Evolutionary conservation across 2,888 invertebrate genomes (phyloP).

Genomic region (Dioctria linearis): DNA sequence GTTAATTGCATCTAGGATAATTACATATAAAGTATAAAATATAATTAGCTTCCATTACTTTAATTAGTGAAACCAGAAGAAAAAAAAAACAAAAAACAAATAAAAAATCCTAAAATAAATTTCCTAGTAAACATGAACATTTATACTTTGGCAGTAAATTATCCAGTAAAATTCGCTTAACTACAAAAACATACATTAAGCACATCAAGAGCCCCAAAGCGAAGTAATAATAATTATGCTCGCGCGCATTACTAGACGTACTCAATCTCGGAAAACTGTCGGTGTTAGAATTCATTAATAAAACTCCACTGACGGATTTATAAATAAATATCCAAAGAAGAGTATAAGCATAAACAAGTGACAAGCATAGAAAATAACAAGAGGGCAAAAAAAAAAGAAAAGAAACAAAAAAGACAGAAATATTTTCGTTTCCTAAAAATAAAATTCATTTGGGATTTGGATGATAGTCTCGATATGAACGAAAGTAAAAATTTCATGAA

Average conservation of each 20-base stretch:
- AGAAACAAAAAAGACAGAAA: neutral
- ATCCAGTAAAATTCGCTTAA: slow-evolving; percentile 23
- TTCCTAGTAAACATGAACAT: slow-evolving; percentile 19
- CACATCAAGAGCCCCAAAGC: slow-evolving; percentile 2
- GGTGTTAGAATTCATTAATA: slow-evolving; percentile 36
- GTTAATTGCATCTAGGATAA: too few species aligned
- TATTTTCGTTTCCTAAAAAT: slow-evolving; percentile 39
- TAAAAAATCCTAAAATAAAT: neutral
- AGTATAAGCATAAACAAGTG: slow-evolving; percentile 27
- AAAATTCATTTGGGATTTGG: slow-evolving; percentile 1
- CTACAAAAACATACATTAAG: neutral
- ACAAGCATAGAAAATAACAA: slow-evolving; percentile 32
- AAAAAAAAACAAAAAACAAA: neutral
- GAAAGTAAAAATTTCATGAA: slow-evolving; percentile 19
- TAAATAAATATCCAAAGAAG: slow-evolving; percentile 37
- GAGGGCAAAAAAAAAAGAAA: too few species aligned
- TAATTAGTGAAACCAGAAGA: slow-evolving; percentile 1
- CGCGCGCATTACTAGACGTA: slow-evolving; percentile 16
- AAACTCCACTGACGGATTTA: slow-evolving; percentile 41
- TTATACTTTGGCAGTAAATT: slow-evolving; percentile 4
- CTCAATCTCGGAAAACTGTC: slow-evolving; percentile 34
- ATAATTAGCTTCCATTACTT: neutral
- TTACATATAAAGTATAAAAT: too few species aligned
- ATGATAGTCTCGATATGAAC: slow-evolving; percentile 2
- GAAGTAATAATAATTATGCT: slow-evolving; percentile 23